These are phyloP conservation scores for Omphaloscelis lunosa DNA, from an alignment of 2,888 invertebrate genomes.

Conservation along the genomic window DNA sequence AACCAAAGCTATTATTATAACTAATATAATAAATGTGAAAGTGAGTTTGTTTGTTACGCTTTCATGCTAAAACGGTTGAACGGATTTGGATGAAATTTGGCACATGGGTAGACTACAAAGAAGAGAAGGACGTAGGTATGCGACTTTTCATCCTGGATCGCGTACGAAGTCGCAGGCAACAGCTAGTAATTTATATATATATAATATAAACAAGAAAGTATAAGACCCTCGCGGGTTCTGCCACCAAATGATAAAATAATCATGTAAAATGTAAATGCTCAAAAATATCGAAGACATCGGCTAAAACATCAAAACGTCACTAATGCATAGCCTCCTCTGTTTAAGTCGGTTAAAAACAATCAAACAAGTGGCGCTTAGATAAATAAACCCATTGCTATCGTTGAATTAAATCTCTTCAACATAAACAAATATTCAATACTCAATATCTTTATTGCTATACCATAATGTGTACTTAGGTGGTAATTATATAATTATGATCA, in stretches of 20 bases:
- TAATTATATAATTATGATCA: too few species aligned
- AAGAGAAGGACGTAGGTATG: too few species aligned
- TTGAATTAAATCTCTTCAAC: conserved; percentile 17
- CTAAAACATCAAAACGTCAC: neutral
- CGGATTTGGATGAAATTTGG: too few species aligned
- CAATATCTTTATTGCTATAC: too few species aligned
- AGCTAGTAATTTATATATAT: too few species aligned
- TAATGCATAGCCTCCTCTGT: neutral
- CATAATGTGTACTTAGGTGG: too few species aligned
- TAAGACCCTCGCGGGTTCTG: neutral
- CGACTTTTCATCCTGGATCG: too few species aligned
- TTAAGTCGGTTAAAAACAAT: neutral
- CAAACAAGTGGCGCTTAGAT: neutral
- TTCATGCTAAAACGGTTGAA: too few species aligned
- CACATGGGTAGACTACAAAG: too few species aligned
- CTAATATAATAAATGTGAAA: too few species aligned
- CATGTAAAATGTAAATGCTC: neutral
- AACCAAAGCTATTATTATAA: neutral
- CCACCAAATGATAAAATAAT: neutral
- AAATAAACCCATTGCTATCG: conserved; percentile 14
- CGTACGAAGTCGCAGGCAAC: too few species aligned
- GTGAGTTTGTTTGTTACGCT: too few species aligned
- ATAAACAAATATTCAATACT: conserved; percentile 41
- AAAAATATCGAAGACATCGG: neutral
- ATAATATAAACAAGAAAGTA: neutral